Base-by-base conservation (phyloP, 1,140 invertebrate genomes). In the Caenorhabditis briggsae region DNA sequence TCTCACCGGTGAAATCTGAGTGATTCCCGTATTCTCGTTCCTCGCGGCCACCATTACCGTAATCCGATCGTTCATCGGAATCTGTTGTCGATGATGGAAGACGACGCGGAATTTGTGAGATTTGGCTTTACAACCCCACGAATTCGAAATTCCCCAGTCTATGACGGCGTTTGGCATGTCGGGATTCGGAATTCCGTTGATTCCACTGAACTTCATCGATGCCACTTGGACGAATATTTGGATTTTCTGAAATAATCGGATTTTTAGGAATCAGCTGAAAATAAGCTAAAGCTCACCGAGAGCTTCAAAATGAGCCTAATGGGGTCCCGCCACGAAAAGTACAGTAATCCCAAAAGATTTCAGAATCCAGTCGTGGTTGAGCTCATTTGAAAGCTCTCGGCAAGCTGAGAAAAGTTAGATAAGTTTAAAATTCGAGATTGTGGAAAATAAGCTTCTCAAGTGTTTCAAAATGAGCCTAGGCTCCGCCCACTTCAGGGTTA, bases 201-300 rank as follows among this genome's bases (percentile, higher is more conserved):
- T 78, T 50, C 70, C 70, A 23, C 18, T 23, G 46, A 43, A 43
- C 23, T 78, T 78, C 6, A 78, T n/a, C 20, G 70, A 78, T 50
- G 70, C 12, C 8, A 78, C 70, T 78, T 78, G 70, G 1, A 78
- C 70, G n/a, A 20, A 50, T 12, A 78, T 14, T 78, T 78, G 70
- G 46, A 78, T 78, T 2, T 7, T 78, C 70, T 78, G 70, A 14
- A 78, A 78, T n/a, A n/a, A n/a, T n/a, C n/a, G n/a, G n/a, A n/a
- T n/a, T n/a, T n/a, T n/a, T n/a, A n/a, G n/a, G n/a, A n/a, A n/a
- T n/a, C n/a, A n/a, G n/a, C 33, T 33, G 33, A 33, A 33, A 33
- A 33, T 33, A 3, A 33, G 33, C 33, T 33, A 33, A 33, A 33
- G 33, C 33, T 33, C 33, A 3, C 33, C 33, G 33, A 33, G 33